Evolutionary conservation across 2,113 vertebrate genomes (phyloP).

Genomic region (Orientallactaga bullata): DNA sequence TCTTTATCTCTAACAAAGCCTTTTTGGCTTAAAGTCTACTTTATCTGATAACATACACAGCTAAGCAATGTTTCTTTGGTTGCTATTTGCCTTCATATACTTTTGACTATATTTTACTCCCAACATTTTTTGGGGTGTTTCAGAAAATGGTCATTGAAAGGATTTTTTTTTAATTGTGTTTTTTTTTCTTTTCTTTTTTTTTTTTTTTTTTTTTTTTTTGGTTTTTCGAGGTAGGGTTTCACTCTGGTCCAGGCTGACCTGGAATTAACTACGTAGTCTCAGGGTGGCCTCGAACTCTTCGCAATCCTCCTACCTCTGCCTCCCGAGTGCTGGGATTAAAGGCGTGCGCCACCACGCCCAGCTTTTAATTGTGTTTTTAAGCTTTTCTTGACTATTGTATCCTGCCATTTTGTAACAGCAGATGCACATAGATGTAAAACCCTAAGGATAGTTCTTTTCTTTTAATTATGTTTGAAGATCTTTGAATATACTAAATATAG

Average conservation of each 20-base stretch:
- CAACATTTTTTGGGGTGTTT: not conserved
- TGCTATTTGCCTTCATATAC: not conserved
- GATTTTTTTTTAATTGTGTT: not conserved
- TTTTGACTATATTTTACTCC: not conserved
- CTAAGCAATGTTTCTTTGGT: constrained; percentile 6
- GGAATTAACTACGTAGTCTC: too few relatives aligned
- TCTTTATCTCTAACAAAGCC: constrained; percentile 8
- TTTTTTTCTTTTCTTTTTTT: too few relatives aligned
- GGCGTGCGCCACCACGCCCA: too few relatives aligned
- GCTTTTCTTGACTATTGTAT: not conserved
- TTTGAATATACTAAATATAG: not conserved
- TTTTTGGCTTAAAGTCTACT: constrained; percentile 10
- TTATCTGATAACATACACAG: not conserved
- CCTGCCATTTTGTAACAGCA: not conserved
- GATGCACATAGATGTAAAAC: not conserved
- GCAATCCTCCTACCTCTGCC: too few relatives aligned
- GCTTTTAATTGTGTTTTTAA: not conserved
- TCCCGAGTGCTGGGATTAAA: too few relatives aligned
- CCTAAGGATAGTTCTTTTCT: too few relatives aligned
- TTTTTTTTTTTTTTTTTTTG: too few relatives aligned
- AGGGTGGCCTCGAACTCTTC: too few relatives aligned
- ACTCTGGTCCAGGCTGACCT: too few relatives aligned
- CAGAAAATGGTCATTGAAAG: not conserved
- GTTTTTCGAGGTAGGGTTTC: too few relatives aligned
- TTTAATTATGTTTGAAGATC: not conserved